Evolutionary conservation across 2,113 vertebrate genomes (phyloP), one percentile per base, ranked within the genome.

Genomic region (Oryzias melastigma): DNA sequence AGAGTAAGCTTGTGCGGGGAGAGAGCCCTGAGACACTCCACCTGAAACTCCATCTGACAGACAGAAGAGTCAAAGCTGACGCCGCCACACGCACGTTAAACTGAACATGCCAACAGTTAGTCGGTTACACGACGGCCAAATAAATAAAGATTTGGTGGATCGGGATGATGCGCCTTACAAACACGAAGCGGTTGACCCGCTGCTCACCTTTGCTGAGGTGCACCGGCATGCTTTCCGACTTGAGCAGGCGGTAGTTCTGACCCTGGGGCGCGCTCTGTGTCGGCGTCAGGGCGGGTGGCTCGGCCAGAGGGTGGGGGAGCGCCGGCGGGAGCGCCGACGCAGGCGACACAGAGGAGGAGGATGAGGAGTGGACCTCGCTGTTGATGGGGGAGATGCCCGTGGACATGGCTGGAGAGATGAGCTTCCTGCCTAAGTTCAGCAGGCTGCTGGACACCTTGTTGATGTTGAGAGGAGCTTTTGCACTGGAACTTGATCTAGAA

Each of bases 381-480:
- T 87, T 85, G 53, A 91, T 76, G 24, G 94, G 88, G 0, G 90
- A 86, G 52, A 87, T 27, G 7, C 81, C 17, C 14, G 83, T 77
- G 16, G 88, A 82, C 19, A 94, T 93, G 4, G 95, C 92, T 0
- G 97, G 97, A 50, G 93, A 87, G 46, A 99, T 99, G 54, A 99
- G 90, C 85, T 98, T 99, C 68, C 95, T 93, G 66, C 97, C 97
- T 10, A 99, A 96, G 82, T 86, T 99, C 58, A 98, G 71, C 75
- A 99, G 91, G 81, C 96, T 98, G 88, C 91, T 99, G 71, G 97
- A 99, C 29, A 99, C 96, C 73, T 98, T 98, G 87, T 98, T 98
- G 47, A 99, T 99, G 90, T 98, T 98, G 78, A 98, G 89, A 1
- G 96, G 95, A 41, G 94, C 62, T 85, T 93, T 98, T 50, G 90